Percentiles rank a stretch among this genome's conserved stretches.
Evolutionary conservation across 2,113 vertebrate species (phyloP).

Genomic region (Bufo gargarizans): DNA sequence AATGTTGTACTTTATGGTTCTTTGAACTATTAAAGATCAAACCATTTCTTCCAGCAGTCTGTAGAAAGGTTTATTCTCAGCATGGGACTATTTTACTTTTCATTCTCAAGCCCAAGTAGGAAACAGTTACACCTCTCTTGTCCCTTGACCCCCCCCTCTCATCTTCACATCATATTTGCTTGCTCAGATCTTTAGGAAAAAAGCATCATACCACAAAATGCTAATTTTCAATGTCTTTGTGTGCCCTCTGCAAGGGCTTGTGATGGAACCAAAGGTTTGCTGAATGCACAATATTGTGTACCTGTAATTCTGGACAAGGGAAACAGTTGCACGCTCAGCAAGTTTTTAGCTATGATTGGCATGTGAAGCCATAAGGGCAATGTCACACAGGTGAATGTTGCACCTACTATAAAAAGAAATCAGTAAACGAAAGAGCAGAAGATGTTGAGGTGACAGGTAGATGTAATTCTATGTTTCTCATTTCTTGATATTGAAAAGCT

Average conservation of each 20-base stretch:
- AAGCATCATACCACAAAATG: constrained; percentile 19
- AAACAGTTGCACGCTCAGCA: not conserved
- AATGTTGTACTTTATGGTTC: constrained; percentile 32
- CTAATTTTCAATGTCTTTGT: constrained; percentile 24
- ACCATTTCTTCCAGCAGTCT: constrained; percentile 32
- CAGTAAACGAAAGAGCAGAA: not conserved
- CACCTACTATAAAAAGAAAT: not conserved
- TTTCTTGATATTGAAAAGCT: no score
- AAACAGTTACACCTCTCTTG: constrained; percentile 21
- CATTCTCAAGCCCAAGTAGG: constrained; percentile 26
- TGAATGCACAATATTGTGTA: not conserved
- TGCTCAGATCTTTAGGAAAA: constrained; percentile 21
- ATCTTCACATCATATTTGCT: not conserved
- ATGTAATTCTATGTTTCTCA: no score
- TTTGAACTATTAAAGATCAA: constrained; percentile 53
- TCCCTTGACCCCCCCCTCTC: not conserved
- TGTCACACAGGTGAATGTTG: not conserved
- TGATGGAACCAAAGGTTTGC: not conserved
- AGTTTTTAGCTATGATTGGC: not conserved
- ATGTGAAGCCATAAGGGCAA: not conserved
- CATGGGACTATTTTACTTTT: constrained; percentile 39
- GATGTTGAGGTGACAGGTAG: not conserved
- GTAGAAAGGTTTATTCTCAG: constrained; percentile 44
- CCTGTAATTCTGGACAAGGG: not conserved
- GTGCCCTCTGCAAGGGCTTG: not conserved